Evolutionary conservation across 92 coral and sea anemone species (phyloP), one percentile per base, ranked within the genome.

Genomic region (Bergia puertoricense): DNA sequence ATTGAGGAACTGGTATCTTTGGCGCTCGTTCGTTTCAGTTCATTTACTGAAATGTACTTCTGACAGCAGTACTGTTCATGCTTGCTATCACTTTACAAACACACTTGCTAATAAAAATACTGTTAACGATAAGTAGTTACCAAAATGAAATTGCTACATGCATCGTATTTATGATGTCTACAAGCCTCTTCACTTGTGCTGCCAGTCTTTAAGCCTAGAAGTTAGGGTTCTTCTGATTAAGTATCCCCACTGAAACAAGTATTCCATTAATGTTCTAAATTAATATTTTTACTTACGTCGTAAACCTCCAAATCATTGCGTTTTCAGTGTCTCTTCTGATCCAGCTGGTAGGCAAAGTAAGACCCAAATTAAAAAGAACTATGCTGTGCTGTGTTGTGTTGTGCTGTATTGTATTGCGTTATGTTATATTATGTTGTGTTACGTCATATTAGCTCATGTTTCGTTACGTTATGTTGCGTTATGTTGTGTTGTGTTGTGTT

Each of bases 271-370:
- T 54, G 18, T 10, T 6, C 30, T 15, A 74, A 74, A 74, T 15
- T 37, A 2, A 44, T 14, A 10, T 44, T 38, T 51, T 48, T 9
- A 76, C 91, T 84, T 89, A 89, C 91, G 89, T 84, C 18, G 91
- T 50, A 73, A 89, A 89, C 40, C 91, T 85, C 91, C 91, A 89
- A 42, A 83, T 68, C 43, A 62, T 76, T 45, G 88, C 86, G 54
- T 78, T 41, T 66, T 86, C 57, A 37, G 88, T 89, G 51, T 78
- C 79, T 48, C 77, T 62, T 67, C 81, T 88, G 18, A 89, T 89
- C 91, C 91, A 89, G 71, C 91, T 89, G 69, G 41, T 40, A 37
- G 8, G 37, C 11, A 30, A 15, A 20, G 36, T 40, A 36, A 78
- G 11, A 41, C 41, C 22, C 38, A 80, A 8, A 20, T 20, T 3